These are phyloP conservation scores for Pungitius pungitius DNA, from an alignment of 2,113 vertebrate genomes.

Conservation along the genomic window DNA sequence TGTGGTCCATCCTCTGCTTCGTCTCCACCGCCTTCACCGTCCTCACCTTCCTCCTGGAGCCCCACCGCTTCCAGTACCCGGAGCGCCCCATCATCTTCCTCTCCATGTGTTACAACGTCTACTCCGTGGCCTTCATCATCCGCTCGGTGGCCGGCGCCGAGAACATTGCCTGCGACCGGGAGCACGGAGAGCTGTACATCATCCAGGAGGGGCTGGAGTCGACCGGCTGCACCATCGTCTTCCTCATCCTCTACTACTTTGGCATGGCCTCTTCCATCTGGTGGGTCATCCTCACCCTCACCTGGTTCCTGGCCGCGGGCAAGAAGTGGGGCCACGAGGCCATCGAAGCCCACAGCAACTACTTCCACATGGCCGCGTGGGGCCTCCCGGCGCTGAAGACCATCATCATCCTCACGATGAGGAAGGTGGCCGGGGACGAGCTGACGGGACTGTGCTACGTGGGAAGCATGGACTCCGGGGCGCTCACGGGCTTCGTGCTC, in stretches of 20 bases:
- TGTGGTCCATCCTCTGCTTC: constrained; percentile 96
- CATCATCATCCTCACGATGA: constrained; percentile 93
- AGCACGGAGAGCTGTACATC: constrained; percentile 91
- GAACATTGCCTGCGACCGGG: constrained; percentile 95
- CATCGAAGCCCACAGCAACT: constrained; percentile 97
- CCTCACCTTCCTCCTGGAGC: constrained; percentile 96
- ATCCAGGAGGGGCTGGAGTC: constrained; percentile 97
- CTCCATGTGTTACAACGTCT: constrained; percentile 98
- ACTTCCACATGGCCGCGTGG: constrained; percentile 98
- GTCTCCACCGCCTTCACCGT: constrained; percentile 96
- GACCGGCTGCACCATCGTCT: constrained; percentile 96
- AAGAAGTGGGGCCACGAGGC: constrained; percentile 99
- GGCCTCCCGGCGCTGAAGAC: constrained; percentile 96
- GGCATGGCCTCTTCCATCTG: constrained; percentile 98
- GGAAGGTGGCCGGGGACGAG: constrained; percentile 96
- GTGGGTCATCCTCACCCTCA: constrained; percentile 97
- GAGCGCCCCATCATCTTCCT: constrained; percentile 99
- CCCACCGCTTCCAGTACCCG: constrained; percentile 96
- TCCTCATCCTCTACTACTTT: constrained; percentile 97
- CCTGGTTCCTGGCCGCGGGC: constrained; percentile 96
- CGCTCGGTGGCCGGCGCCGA: constrained; percentile 91
- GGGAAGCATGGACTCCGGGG: constrained; percentile 87
- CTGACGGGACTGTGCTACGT: constrained; percentile 97
- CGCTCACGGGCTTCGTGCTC: constrained; percentile 93
- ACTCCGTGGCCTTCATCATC: constrained; percentile 96